Evolutionary conservation across 64 coral and sea anemone genomes (phyloP).

Genomic region (Stichodactyla helianthus): DNA sequence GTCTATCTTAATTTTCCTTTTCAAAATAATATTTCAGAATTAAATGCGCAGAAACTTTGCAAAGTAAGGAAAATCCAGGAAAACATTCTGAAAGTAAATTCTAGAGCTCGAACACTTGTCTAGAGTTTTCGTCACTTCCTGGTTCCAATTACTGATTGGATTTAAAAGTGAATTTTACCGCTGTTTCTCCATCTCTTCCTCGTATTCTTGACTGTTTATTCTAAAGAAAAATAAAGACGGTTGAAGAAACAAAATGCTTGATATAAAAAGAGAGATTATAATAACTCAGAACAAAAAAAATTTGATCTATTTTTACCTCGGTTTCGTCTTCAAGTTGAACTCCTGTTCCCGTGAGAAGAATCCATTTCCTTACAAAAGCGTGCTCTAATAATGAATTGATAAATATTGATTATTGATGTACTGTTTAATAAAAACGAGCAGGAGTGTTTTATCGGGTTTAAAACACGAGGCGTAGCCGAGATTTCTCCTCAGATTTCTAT

Average conservation of each 20-base stretch:
- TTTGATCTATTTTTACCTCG: neutral
- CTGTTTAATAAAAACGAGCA: neutral
- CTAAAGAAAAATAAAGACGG: neutral
- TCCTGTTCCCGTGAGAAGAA: constrained; percentile 36
- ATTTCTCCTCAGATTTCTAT: no score
- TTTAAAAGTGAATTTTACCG: neutral
- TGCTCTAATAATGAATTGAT: constrained; percentile 25
- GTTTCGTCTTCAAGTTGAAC: constrained; percentile 15
- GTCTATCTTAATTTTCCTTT: neutral
- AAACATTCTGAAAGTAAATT: neutral
- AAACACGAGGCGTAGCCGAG: no score
- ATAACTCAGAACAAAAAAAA: neutral
- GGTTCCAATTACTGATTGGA: neutral
- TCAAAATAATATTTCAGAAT: neutral
- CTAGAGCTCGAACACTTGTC: neutral
- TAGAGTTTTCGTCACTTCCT: constrained; percentile 2
- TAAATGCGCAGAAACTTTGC: neutral
- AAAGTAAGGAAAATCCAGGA: neutral
- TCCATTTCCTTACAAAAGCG: constrained; percentile 53
- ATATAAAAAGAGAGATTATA: neutral
- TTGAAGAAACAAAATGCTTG: neutral
- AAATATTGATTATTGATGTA: neutral
- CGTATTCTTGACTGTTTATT: neutral
- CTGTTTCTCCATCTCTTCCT: constrained; percentile 1
- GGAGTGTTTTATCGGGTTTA: no score